Percentiles rank a stretch among this genome's conserved stretches.
phyloP scores from a whole-genome alignment of 2,113 vertebrate genomes.

The Eurystomus gularis region DNA sequence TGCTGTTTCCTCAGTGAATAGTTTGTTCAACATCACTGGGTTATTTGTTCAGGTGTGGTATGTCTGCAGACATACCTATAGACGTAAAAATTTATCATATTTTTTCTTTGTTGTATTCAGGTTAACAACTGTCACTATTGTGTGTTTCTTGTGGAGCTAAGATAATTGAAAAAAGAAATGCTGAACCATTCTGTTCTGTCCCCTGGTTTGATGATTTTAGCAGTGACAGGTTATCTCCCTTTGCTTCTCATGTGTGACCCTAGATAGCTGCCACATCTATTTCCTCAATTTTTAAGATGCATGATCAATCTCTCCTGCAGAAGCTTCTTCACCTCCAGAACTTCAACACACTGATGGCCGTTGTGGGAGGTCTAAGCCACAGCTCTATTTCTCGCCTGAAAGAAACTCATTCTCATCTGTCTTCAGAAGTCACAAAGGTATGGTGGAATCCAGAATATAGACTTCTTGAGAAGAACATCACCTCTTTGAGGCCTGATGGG shows the following conservation, averaged over 20 bases:
- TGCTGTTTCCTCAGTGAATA: background rate
- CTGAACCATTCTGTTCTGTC: background rate
- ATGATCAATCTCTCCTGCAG: conserved; percentile 68
- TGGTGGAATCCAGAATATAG: background rate
- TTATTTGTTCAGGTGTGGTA: background rate
- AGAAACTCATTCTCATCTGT: conserved; percentile 91
- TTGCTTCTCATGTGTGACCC: background rate
- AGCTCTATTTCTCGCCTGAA: conserved; percentile 96
- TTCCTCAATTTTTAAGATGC: background rate
- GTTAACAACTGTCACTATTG: background rate
- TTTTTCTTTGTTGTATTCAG: background rate
- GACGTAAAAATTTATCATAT: background rate
- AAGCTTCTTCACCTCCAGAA: conserved; percentile 95
- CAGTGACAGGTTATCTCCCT: background rate
- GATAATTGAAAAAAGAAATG: background rate
- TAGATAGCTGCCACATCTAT: background rate
- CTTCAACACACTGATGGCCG: conserved; percentile 97
- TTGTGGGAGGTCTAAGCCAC: conserved; percentile 95
- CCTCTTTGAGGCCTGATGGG: background rate
- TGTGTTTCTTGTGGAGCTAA: background rate
- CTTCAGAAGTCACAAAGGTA: conserved; percentile 92
- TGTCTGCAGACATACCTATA: background rate
- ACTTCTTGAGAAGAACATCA: background rate
- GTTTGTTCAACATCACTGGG: background rate
- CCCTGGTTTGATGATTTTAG: background rate